phyloP scores from a whole-genome alignment of 2,113 vertebrate genomes.

The Theropithecus gelada region DNA sequence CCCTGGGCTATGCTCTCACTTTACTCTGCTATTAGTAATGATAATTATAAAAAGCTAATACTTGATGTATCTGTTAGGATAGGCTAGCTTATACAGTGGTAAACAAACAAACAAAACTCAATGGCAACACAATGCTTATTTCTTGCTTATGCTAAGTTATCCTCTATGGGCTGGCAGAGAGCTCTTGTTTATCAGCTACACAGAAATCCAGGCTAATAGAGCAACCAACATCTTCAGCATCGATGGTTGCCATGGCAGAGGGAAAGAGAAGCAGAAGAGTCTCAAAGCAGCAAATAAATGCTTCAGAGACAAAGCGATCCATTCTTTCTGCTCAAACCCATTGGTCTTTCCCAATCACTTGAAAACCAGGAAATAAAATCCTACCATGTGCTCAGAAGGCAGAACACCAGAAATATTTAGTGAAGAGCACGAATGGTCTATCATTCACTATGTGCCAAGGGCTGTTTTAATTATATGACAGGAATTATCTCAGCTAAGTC shows the following conservation, averaged over 20 bases:
- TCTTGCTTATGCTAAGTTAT: neutral
- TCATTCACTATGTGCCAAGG: neutral
- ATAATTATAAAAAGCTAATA: neutral
- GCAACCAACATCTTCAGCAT: neutral
- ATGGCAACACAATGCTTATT: neutral
- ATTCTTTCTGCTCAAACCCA: conserved; percentile 13
- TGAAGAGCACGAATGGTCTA: neutral
- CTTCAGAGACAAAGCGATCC: neutral
- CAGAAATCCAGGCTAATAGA: neutral
- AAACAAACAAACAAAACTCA: neutral
- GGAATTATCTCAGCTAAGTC: neutral
- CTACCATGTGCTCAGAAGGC: neutral
- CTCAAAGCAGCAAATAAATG: neutral
- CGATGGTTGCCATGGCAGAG: neutral
- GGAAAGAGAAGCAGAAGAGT: neutral
- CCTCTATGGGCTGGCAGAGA: neutral
- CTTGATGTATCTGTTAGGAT: neutral
- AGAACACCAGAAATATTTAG: conserved; percentile 12
- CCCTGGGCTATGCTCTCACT: neutral
- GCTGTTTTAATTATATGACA: neutral
- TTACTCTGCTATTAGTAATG: neutral
- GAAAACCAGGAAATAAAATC: conserved; percentile 36
- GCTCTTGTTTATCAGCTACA: neutral
- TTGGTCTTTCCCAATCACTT: neutral
- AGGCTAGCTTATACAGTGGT: neutral